Base-by-base conservation (phyloP, 2,797 vertebrate species). In the Protosalanx chinensis region DNA sequence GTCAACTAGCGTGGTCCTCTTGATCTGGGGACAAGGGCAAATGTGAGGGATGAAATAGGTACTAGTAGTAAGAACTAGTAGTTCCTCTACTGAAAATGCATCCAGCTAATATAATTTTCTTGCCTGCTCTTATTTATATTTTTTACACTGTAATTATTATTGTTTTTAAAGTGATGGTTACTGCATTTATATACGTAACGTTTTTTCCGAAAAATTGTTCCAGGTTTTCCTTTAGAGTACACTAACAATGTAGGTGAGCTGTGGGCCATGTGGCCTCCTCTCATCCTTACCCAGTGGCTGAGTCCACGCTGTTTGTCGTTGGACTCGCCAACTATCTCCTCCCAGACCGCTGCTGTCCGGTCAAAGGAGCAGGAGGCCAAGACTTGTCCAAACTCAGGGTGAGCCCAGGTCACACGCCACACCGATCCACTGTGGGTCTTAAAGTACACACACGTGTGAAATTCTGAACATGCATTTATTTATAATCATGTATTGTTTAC, bases 321-420 rank as follows among this genome's bases (percentile, higher is more conserved):
- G 41, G 98, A 99, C 76, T 99, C 97, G 16, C 97, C 98, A 1
- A 99, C 98, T 64, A 99, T 98, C 91, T 99, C 98, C 88, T 99
- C 98, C 98, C 98, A 99, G 0, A 98, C 96, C 3, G 96, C 98
- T 57, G 98, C 98, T 23, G 98, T 99, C 86, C 97, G 93, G 32
- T 98, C 97, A 68, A 98, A 98, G 1, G 97, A 98, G 81, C 97
- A 98, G 76, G 97, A 99, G 27, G 97, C 97, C 76, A 98, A 86
- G 81, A 98, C 95, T 87, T 99, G 97, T 12, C 98, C 97, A 66
- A 99, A 99, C 74, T 99, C 97, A n/a, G 97, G 97, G 88, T 99
- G 97, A 33, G 97, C 97, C 97, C 97, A 99, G 0, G 97, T 98
- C 77, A 99, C 97, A 71, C 97, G 92, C 98, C 98, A 99, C 33